Percentiles rank a stretch among this genome's conserved stretches.
phyloP scores from a whole-genome alignment of 2,113 vertebrate species.

The Vidua chalybeata region DNA sequence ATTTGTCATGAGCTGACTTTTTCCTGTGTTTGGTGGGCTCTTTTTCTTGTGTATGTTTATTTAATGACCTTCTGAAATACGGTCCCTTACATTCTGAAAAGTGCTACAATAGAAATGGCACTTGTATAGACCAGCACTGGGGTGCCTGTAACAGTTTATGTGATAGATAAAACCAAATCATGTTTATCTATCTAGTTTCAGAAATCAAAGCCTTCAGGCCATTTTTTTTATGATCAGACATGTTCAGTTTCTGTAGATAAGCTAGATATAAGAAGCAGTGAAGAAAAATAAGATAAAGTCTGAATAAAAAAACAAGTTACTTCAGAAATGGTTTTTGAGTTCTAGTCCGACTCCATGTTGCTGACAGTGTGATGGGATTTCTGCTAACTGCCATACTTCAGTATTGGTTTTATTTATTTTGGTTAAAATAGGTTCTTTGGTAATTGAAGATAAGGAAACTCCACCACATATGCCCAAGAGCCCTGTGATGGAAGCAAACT shows the following conservation, averaged over 20 bases:
- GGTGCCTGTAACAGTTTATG: not conserved
- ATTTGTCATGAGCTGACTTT: not conserved
- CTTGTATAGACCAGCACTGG: not conserved
- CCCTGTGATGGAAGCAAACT: constrained; percentile 70
- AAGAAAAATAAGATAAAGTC: not conserved
- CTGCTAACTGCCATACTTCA: not conserved
- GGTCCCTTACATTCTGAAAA: not conserved
- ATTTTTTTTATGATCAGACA: not conserved
- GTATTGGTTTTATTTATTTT: not conserved
- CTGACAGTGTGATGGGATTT: not conserved
- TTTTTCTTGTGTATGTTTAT: not conserved
- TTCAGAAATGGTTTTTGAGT: not conserved
- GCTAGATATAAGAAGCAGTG: not conserved
- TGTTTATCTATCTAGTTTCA: not conserved
- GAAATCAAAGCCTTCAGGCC: not conserved
- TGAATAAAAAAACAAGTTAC: not conserved
- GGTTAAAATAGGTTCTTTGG: constrained; percentile 77
- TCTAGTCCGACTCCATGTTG: not conserved
- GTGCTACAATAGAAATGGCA: not conserved
- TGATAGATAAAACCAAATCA: not conserved
- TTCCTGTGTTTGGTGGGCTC: not conserved
- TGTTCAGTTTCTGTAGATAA: not conserved
- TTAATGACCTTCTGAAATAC: not conserved
- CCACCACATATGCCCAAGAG: constrained; percentile 75
- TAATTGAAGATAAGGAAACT: constrained; percentile 80